phyloP scores from a whole-genome alignment of 92 coral and sea anemone species.

The Parazoanthus atlanticus region DNA sequence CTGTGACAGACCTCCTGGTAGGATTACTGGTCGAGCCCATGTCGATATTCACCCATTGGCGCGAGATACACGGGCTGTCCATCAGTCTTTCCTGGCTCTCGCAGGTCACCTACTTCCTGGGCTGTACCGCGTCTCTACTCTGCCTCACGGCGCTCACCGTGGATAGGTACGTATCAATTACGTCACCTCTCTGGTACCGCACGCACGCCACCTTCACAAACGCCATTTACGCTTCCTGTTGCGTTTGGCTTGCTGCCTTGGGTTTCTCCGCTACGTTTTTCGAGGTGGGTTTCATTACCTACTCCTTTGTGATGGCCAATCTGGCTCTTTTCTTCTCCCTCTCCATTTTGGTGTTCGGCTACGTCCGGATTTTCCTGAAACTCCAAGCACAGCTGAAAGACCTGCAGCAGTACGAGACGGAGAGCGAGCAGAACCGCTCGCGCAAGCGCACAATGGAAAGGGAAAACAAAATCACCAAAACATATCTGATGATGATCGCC shows the following conservation, averaged over 20 bases:
- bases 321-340: slow-evolving; percentile 52
- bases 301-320: slow-evolving; percentile 81
- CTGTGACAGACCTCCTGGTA: slow-evolving; percentile 37
- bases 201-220: slow-evolving; percentile 65
- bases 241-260: slow-evolving; percentile 64
- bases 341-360: slow-evolving; percentile 55
- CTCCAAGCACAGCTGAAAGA: slow-evolving; percentile 44
- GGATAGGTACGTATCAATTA: slow-evolving; percentile 80
- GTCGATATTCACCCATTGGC: slow-evolving; percentile 30
- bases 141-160: slow-evolving; percentile 80
- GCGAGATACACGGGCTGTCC: slow-evolving; percentile 19
- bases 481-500: slow-evolving; percentile 53
- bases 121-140: slow-evolving; percentile 86
- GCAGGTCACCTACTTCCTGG: slow-evolving; percentile 79
- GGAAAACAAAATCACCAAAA: slow-evolving; percentile 57
- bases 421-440: slow-evolving; percentile 45
- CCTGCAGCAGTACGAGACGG: slow-evolving; percentile 30
- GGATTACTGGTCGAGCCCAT: slow-evolving; percentile 35
- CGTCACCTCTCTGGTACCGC: slow-evolving; percentile 79
- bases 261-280: slow-evolving; percentile 69
- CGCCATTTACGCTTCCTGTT: slow-evolving; percentile 47
- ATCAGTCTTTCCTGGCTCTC: slow-evolving; percentile 69
- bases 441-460: slow-evolving; percentile 52
- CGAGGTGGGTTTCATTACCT: slow-evolving; percentile 76
- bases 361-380: slow-evolving; percentile 50